Evolutionary conservation across 1,140 invertebrate species (phyloP).

Genomic region (Cydia splendana): DNA sequence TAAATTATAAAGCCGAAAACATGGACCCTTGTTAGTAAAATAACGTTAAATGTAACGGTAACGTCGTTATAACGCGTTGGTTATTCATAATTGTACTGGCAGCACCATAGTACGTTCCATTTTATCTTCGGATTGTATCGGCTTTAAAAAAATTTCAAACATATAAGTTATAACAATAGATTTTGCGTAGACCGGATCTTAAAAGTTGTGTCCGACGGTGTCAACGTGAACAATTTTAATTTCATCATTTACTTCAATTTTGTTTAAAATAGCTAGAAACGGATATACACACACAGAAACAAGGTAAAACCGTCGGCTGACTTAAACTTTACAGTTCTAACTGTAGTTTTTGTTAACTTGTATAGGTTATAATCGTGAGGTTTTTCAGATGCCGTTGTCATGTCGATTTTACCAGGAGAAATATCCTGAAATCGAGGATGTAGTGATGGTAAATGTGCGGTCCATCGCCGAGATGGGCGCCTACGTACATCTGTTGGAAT

Average conservation of each 20-base stretch:
- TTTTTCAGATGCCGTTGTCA: constrained; percentile 91
- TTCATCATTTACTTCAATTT: constrained; percentile 55
- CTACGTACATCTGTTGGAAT: constrained; percentile 98
- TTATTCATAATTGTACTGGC: constrained; percentile 25
- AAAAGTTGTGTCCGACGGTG: constrained; percentile 40
- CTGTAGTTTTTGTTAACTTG: constrained; percentile 13
- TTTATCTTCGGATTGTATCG: not conserved
- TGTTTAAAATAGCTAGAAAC: constrained; percentile 35
- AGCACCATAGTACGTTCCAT: constrained; percentile 3
- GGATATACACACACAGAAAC: constrained; percentile 37
- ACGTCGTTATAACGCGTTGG: constrained; percentile 21
- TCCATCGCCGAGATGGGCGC: constrained; percentile 99
- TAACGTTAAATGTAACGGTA: not conserved
- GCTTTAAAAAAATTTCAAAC: not conserved
- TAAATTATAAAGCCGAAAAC: not conserved
- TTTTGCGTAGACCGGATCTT: constrained; percentile 32
- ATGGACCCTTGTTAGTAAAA: not conserved
- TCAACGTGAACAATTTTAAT: constrained; percentile 67
- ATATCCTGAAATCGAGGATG: constrained; percentile 99
- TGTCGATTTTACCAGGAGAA: constrained; percentile 99
- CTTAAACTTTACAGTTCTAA: not conserved
- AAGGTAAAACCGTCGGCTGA: constrained; percentile 39
- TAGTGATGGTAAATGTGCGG: constrained; percentile 99
- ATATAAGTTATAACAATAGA: not conserved
- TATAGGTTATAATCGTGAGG: constrained; percentile 47